Conservation (phyloP, 1,140 invertebrate genomes). For the Thaumatotibia leucotreta region DNA sequence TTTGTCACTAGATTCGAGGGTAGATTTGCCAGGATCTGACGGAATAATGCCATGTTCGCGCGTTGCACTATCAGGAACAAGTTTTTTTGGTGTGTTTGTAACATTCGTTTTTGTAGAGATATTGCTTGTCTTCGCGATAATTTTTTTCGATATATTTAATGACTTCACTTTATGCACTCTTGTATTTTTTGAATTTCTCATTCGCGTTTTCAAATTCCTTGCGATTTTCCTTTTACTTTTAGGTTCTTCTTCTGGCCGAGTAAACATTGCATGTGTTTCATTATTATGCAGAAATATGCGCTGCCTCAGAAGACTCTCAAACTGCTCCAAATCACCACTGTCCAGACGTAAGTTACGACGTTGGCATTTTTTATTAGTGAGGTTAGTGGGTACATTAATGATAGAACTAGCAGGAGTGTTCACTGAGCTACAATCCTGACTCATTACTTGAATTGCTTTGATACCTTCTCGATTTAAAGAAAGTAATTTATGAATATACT, state of each 20-base stretch:
- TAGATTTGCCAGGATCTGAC: not conserved
- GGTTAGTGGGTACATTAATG: constrained; percentile 60
- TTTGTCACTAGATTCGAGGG: not conserved
- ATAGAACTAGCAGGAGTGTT: constrained; percentile 75
- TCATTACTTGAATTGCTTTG: constrained; percentile 69
- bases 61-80: not conserved
- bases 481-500: constrained; percentile 73
- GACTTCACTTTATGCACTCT: constrained; percentile 63
- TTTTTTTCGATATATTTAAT: constrained; percentile 49
- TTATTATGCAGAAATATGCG: constrained; percentile 41
- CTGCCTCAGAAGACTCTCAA: constrained; percentile 50
- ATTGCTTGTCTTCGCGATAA: not conserved
- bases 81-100: not conserved
- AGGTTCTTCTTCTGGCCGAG: not conserved
- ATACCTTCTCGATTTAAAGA: constrained; percentile 70
- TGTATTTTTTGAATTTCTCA: constrained; percentile 32
- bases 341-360: not conserved
- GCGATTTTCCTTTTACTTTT: constrained; percentile 15
- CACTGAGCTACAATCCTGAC: constrained; percentile 72
- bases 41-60: not conserved
- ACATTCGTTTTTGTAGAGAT: not conserved
- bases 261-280: constrained; percentile 21
- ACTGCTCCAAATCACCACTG: constrained; percentile 43
- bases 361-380: not conserved
- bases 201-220: constrained; percentile 21